Percentiles rank a stretch among this genome's conserved stretches.
Conservation (phyloP, 1,140 invertebrate genomes). For the Palaemon carinicauda region DNA sequence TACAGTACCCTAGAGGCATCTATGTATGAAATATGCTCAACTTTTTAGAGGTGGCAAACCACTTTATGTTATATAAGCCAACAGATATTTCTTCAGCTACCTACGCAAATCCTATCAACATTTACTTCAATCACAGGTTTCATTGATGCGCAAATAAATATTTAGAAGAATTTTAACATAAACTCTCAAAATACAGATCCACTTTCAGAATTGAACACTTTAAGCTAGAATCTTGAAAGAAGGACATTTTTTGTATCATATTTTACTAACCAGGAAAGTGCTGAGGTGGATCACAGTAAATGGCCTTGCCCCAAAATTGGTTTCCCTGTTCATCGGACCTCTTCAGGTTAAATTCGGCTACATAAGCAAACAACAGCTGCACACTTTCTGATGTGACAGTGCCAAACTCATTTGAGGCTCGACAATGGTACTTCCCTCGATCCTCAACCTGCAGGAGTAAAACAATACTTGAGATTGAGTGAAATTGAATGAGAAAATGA, state of each 20-base stretch:
- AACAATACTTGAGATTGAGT: no score
- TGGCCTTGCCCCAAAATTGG: constrained; percentile 92
- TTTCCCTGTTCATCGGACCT: constrained; percentile 82
- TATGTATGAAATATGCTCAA: no score
- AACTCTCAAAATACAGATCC: no score
- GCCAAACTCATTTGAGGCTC: constrained; percentile 88
- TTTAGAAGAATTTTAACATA: no score
- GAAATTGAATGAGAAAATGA: no score
- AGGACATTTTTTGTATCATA: not conserved
- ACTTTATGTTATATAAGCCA: no score
- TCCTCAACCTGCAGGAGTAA: constrained; percentile 70
- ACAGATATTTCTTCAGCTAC: no score
- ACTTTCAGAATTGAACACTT: not conserved
- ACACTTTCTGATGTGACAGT: constrained; percentile 88
- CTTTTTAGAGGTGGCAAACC: no score
- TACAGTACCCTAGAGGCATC: no score
- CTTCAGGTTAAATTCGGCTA: constrained; percentile 89
- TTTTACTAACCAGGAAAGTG: constrained; percentile 76
- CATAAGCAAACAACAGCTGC: constrained; percentile 87
- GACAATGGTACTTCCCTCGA: constrained; percentile 89
- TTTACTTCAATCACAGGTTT: no score
- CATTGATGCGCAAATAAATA: no score
- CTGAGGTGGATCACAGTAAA: constrained; percentile 92
- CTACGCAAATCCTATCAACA: no score
- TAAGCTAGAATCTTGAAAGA: constrained; percentile 31